phyloP scores from a whole-genome alignment of 2,113 vertebrate genomes.

The Grantiella picta region DNA sequence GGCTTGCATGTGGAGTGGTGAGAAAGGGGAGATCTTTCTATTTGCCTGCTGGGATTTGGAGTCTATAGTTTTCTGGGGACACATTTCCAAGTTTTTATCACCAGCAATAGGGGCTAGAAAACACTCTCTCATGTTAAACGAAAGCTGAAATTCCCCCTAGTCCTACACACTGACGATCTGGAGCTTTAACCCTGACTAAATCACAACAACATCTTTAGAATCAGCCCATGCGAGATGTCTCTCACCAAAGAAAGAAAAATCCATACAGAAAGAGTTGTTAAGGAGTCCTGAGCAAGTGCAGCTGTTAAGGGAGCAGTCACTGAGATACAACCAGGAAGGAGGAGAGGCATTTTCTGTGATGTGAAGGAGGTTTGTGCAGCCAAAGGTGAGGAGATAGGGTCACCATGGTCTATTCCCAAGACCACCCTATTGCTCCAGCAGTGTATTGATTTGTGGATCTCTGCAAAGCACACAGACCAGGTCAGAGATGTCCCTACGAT shows the following conservation, averaged over 20 bases:
- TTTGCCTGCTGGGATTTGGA: background rate
- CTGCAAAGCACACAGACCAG: conserved; percentile 4
- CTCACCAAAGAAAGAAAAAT: conserved; percentile 20
- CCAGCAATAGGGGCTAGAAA: background rate
- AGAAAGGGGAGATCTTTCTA: background rate
- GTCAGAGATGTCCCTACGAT: background rate
- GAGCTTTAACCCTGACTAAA: conserved; percentile 34
- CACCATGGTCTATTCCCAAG: background rate
- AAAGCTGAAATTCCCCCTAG: conserved; percentile 13
- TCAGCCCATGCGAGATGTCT: background rate
- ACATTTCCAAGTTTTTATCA: conserved; percentile 19
- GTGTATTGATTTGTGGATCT: conserved; percentile 26
- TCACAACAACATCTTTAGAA: background rate
- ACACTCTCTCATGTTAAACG: background rate
- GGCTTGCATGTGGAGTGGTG: background rate
- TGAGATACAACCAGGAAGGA: background rate
- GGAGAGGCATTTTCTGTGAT: background rate
- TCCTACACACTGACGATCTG: background rate
- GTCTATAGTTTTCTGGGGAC: background rate
- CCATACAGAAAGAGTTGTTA: background rate
- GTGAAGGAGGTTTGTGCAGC: background rate
- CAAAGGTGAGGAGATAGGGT: conserved; percentile 3
- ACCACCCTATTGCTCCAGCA: background rate
- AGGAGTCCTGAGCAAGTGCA: background rate
- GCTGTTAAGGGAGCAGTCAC: background rate